Conservation (phyloP, 2,797 vertebrate species). For the Gorsachius magnificus region DNA sequence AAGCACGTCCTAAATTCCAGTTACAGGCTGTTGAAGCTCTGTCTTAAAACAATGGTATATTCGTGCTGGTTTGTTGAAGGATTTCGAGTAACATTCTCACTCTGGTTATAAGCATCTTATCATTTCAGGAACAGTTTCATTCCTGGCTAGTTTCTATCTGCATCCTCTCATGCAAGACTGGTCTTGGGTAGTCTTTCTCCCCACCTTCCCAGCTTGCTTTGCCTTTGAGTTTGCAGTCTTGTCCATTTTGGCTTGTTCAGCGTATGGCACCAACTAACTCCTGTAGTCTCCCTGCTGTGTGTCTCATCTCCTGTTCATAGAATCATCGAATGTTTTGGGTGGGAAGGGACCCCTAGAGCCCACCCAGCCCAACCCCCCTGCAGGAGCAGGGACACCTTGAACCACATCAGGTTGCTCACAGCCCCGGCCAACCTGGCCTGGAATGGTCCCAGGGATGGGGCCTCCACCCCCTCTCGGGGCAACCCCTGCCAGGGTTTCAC, state of each 20-base stretch:
- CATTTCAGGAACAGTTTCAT: neutral
- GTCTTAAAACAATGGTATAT: accelerated
- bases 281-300: neutral
- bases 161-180: neutral
- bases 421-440: no score
- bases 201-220: neutral
- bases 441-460: no score
- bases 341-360: no score
- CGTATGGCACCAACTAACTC: accelerated
- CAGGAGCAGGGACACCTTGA: no score
- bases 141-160: neutral
- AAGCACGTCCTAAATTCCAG: accelerated
- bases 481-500: no score
- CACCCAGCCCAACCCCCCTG: no score
- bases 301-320: neutral
- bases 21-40: neutral
- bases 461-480: no score
- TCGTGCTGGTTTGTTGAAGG: accelerated
- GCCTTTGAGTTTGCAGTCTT: accelerated
- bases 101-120: accelerated
- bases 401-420: no score
- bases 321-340: no score
- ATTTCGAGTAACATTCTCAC: neutral
- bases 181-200: neutral
- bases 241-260: no score